A percentile compares a stretch with the other conserved stretches of the same genome.
These are phyloP conservation scores for Embiotoca jacksoni DNA, from an alignment of 2,113 vertebrate species.

Conservation along the genomic window DNA sequence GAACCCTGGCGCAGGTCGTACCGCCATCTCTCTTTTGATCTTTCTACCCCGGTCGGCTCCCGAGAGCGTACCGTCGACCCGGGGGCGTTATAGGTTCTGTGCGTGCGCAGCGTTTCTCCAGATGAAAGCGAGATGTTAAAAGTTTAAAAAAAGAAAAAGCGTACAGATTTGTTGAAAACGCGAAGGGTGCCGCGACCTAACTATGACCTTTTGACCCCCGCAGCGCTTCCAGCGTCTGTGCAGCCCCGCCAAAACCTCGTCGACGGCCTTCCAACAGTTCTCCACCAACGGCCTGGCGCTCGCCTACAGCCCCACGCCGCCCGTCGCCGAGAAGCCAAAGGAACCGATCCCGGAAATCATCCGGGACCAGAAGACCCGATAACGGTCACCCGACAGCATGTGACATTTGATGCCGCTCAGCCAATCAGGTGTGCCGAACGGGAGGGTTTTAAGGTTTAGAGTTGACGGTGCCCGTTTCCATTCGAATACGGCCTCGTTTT, in stretches of 20 bases:
- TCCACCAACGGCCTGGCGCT: not conserved
- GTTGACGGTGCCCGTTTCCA: not conserved
- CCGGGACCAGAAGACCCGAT: conserved; percentile 1
- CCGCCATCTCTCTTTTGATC: no score
- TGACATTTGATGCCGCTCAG: not conserved
- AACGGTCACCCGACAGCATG: no score
- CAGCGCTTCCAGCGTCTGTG: conserved; percentile 73
- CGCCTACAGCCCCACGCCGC: conserved; percentile 44
- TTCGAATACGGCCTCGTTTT: no score
- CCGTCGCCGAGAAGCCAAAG: conserved; percentile 49
- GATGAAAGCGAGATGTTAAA: no score
- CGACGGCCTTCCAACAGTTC: conserved; percentile 24
- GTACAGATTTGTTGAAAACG: no score
- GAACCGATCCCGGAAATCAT: conserved; percentile 16
- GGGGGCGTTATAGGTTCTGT: no score
- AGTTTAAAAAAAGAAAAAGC: no score
- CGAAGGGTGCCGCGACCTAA: not conserved
- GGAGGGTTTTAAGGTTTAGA: not conserved
- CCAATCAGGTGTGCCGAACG: conserved; percentile 5
- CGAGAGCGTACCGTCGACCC: no score
- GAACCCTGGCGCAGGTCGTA: conserved; percentile 72
- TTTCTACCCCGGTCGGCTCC: no score
- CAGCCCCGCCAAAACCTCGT: conserved; percentile 34
- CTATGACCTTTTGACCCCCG: not conserved
- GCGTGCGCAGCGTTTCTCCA: no score